phyloP scores from a whole-genome alignment of 2,888 invertebrate species.

The Tachystola acroxantha region DNA sequence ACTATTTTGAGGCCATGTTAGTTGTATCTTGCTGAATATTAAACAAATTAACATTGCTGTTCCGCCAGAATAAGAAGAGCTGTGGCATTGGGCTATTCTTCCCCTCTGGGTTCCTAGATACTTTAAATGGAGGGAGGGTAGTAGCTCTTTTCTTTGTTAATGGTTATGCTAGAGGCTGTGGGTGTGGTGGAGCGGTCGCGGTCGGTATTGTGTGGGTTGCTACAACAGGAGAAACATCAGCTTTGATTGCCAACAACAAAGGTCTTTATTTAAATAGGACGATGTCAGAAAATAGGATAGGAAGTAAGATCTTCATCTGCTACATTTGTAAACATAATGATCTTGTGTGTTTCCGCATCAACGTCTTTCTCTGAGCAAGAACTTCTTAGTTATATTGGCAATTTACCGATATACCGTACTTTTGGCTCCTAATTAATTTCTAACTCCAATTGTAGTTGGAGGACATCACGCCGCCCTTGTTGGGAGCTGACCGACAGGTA shows the following conservation, averaged over 20 bases:
- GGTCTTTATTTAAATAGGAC: constrained; percentile 2
- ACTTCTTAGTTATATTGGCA: too few species aligned
- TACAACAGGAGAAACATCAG: constrained; percentile 1
- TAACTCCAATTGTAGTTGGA: constrained; percentile 2
- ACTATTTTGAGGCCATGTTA: constrained; percentile 4
- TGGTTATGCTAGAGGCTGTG: neutral
- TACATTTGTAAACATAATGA: too few species aligned
- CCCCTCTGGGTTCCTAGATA: too few species aligned
- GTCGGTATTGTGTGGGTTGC: constrained; percentile 3
- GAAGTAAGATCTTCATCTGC: too few species aligned
- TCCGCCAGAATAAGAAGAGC: neutral
- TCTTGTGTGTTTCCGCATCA: too few species aligned
- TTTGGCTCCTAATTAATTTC: too few species aligned
- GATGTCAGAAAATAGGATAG: too few species aligned
- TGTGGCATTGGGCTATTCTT: too few species aligned
- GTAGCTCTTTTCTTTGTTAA: neutral
- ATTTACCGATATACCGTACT: too few species aligned
- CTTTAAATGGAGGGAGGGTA: neutral
- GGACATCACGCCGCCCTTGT: neutral
- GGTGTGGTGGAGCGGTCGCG: constrained; percentile 1
- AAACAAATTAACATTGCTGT: constrained; percentile 3
- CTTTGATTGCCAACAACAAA: constrained; percentile 2
- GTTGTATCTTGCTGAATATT: constrained; percentile 3
- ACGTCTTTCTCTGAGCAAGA: too few species aligned
- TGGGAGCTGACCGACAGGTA: constrained; percentile 4